Evolutionary conservation across 2,797 vertebrate species (phyloP).

Genomic region (Dipus sagitta): DNA sequence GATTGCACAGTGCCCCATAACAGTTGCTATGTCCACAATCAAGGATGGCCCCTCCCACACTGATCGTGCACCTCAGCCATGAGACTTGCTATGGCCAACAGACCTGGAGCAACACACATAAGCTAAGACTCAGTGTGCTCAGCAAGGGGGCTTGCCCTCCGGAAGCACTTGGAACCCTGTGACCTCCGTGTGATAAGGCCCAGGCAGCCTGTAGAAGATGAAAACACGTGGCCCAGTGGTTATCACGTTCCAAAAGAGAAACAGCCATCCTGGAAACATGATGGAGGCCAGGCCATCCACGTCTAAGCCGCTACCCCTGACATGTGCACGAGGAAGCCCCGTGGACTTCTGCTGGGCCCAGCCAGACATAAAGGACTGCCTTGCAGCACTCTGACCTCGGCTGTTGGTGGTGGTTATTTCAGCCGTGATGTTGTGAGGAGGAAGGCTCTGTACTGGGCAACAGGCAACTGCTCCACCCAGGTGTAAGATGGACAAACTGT

Average conservation of each 20-base stretch:
- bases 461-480: too few species aligned
- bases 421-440: neutral
- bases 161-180: neutral
- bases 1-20: neutral
- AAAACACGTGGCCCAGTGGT: neutral
- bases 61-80: neutral
- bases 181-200: accelerated
- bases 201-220: neutral
- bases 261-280: accelerated
- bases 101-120: neutral
- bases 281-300: neutral
- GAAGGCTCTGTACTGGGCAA: neutral
- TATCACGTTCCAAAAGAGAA: neutral
- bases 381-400: neutral
- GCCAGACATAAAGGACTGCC: neutral
- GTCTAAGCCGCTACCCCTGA: neutral
- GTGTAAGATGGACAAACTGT: neutral
- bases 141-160: neutral
- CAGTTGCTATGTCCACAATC: neutral
- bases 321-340: too few species aligned
- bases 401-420: neutral
- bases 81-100: neutral
- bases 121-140: neutral
- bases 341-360: neutral
- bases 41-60: neutral